Evolutionary conservation across 2,113 vertebrate genomes (phyloP), one percentile per base, ranked within the genome.

Genomic region (Lontra canadensis): DNA sequence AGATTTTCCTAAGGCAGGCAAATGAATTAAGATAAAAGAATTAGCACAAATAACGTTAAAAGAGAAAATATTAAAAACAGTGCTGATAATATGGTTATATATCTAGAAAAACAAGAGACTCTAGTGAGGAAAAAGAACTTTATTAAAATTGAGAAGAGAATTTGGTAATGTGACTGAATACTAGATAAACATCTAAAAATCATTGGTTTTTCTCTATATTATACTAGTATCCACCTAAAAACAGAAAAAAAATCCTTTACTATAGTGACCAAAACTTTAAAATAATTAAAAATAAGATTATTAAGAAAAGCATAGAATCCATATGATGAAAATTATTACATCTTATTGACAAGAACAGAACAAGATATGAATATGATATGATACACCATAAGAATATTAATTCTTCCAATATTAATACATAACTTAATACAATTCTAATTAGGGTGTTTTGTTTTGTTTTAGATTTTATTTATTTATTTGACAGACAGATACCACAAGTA

Each of bases 11-110:
- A 80, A 47, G 36, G 92, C 21, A 65, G 71, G 39, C 39, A 95
- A 95, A 88, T 57, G 21, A 94, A 49, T 71, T 86, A 87, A 65
- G 25, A 83, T 36, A 86, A 88, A 93, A 92, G 49, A 96, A 96
- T 93, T n/a, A 52, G 25, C 47, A 94, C 10, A 76, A 57, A 13
- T 44, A 82, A 96, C 20, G 18, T 55, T 55, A 55, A 55, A 55
- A 55, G 18, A 55, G 49, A 55, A 57, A 39, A 94, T 23, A 88
- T 7, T 65, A 57, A 79, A 91, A 83, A 78, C 1, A 42, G 29
- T 91, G 25, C 42, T 81, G 49, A 76, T 52, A 17, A 63, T 92
- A 85, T 6, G 49, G 34, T 63, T 80, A 94, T 65, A 88, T 49
- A 79, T 7, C 59, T 63, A 86, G 82, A 96, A 94, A 74, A 80